Evolutionary conservation across 2,888 invertebrate species (phyloP), one percentile per base, ranked within the genome.

Genomic region (Papilio protenor): DNA sequence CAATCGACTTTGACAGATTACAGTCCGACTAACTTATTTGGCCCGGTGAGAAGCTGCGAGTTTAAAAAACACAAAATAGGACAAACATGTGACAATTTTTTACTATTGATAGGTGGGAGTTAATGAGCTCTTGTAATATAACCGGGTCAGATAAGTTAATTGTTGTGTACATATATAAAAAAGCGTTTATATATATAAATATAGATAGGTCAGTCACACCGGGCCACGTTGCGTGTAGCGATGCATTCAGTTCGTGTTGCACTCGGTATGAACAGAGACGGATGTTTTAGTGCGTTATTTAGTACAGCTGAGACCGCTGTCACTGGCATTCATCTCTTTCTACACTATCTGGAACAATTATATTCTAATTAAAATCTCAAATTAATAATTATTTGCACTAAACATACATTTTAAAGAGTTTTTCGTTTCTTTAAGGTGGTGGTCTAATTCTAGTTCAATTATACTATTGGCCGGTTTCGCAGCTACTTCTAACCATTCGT

Each of bases 201-300:
- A 73, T 73, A 83, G 85, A 90, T 86, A 88, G 83, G 85, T 90
- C 90, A 92, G 88, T 90, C 91, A 92, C 91, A 91, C 89, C 86
- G 84, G 89, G 86, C 86, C 89, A 90, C 89, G 85, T 89, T 89
- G 90, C 88, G 89, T 86, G 85, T 77, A 81, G 81, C 88, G 90
- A 86, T 88, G 91, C 90, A 92, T 91, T 93, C 89, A 90, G 86
- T 88, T 85, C 83, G 79, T 81, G 84, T 87, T 90, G 90, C 91
- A 88, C 88, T 87, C 83, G 86, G 80, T 85, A 85, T 84, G 85
- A 78, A 83, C 83, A 81, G 84, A 86, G 88, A 87, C 85, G 86
- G 89, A 87, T 90, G 87, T 85, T 87, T 84, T 76, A 87, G 89
- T 90, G 90, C 87, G 88, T 88, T 85, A 8, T 87, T 85, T 40